Conservation (phyloP, 2,113 vertebrate genomes). For the Nematolebias whitei region DNA sequence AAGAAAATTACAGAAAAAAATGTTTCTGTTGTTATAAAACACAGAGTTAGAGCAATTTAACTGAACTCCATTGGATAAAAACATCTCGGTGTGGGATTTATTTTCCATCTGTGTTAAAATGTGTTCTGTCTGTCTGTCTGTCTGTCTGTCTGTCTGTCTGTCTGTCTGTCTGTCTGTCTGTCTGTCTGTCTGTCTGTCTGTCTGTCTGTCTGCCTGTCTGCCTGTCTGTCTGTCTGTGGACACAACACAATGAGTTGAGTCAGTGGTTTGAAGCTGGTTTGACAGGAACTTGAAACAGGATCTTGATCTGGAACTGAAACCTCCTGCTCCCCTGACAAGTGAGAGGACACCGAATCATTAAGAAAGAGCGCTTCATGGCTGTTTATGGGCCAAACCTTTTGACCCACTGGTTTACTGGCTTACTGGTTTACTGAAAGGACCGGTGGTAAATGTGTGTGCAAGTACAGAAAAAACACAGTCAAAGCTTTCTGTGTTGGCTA, state of each 20-base stretch:
- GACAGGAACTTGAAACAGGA: too few relatives aligned
- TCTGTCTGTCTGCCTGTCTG: too few relatives aligned
- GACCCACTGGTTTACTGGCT: too few relatives aligned
- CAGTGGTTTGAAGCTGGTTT: slow-evolving; percentile 63
- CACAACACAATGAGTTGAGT: slow-evolving; percentile 63
- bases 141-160: too few relatives aligned
- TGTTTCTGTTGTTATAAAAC: background rate
- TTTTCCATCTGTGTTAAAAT: slow-evolving; percentile 32
- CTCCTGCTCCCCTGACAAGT: slow-evolving; percentile 21
- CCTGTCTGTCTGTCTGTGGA: slow-evolving; percentile 72
- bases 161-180: too few relatives aligned
- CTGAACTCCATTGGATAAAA: slow-evolving; percentile 60
- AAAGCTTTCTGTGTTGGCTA: background rate
- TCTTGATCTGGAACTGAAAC: slow-evolving; percentile 45
- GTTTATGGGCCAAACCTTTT: background rate
- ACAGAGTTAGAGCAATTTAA: slow-evolving; percentile 62
- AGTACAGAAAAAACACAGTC: background rate
- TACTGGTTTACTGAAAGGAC: slow-evolving; percentile 1
- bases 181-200: too few relatives aligned
- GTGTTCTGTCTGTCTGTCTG: slow-evolving; percentile 36
- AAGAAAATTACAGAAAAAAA: background rate
- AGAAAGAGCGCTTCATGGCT: slow-evolving; percentile 4
- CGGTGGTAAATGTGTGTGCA: background rate
- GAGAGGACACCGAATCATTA: slow-evolving; percentile 10
- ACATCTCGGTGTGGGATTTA: slow-evolving; percentile 14